Conservation (phyloP, 1,140 invertebrate species). For the Drosophila paulistorum region DNA sequence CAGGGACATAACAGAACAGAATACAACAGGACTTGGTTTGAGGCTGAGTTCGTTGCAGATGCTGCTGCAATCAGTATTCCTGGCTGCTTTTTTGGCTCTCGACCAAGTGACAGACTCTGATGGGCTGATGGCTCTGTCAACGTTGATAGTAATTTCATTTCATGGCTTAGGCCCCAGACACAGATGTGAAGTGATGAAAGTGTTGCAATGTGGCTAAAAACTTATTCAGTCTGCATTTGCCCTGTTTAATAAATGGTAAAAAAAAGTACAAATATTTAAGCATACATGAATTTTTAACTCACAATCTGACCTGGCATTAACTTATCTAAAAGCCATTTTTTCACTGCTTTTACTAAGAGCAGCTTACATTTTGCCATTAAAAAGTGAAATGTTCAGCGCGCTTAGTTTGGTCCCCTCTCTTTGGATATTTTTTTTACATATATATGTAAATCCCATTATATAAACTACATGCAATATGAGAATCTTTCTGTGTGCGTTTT, state of each 20-base stretch:
- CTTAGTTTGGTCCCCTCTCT: constrained; percentile 34
- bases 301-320: constrained; percentile 45
- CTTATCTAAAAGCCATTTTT: constrained; percentile 31
- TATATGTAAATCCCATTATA: constrained; percentile 47
- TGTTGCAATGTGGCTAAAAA: constrained; percentile 26
- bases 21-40: background rate
- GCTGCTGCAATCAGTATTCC: constrained; percentile 29
- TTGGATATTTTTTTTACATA: constrained; percentile 11
- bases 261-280: background rate
- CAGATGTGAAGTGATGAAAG: constrained; percentile 16
- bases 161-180: background rate
- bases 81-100: constrained; percentile 50
- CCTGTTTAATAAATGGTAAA: too few relatives aligned
- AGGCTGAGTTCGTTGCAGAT: constrained; percentile 9
- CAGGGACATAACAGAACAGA: background rate
- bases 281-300: background rate
- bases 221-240: background rate
- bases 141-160: constrained; percentile 61
- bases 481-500: constrained; percentile 35
- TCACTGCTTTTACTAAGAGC: background rate
- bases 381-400: constrained; percentile 46
- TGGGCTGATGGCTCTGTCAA: constrained; percentile 46
- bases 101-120: constrained; percentile 49
- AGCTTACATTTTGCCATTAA: constrained; percentile 22
- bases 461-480: constrained; percentile 32